A percentile compares a stretch with the other conserved stretches of the same genome.
These are phyloP conservation scores for Cremastinae sp. DNA, from an alignment of 2,888 invertebrate species.

Conservation along the genomic window DNA sequence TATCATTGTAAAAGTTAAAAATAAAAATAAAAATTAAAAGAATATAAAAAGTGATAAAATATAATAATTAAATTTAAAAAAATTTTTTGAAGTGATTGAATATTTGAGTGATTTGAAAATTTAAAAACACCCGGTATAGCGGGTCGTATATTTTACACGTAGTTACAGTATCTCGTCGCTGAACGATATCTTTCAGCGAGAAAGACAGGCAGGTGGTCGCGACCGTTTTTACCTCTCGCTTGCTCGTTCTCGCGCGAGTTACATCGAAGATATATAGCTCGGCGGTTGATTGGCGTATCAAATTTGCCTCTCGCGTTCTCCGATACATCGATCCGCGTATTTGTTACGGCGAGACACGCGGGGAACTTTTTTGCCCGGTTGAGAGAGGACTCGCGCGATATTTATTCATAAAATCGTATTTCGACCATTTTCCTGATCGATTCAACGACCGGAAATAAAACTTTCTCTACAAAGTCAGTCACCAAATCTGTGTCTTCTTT, in stretches of 20 bases:
- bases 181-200: slow-evolving; percentile 58
- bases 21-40: too few relatives aligned
- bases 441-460: too few relatives aligned
- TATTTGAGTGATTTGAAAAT: too few relatives aligned
- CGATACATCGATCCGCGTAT: slow-evolving; percentile 31
- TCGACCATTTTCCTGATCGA: too few relatives aligned
- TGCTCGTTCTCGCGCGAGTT: slow-evolving; percentile 14
- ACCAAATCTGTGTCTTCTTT: too few relatives aligned
- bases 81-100: neutral
- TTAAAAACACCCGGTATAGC: neutral
- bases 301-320: slow-evolving; percentile 50
- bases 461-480: too few relatives aligned
- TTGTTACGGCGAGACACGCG: slow-evolving; percentile 18
- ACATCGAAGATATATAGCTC: slow-evolving; percentile 44
- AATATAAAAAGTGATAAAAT: too few relatives aligned
- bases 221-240: slow-evolving; percentile 22
- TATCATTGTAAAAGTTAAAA: too few relatives aligned
- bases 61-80: neutral
- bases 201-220: slow-evolving; percentile 51
- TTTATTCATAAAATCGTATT: too few relatives aligned
- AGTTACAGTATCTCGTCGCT: slow-evolving; percentile 45
- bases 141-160: slow-evolving; percentile 46
- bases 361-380: too few relatives aligned
- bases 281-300: slow-evolving; percentile 56
- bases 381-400: too few relatives aligned